Percentiles rank a stretch among this genome's conserved stretches.
These are phyloP conservation scores for Psammodynastes pulverulentus DNA, from an alignment of 2,113 vertebrate genomes.

Conservation along the genomic window DNA sequence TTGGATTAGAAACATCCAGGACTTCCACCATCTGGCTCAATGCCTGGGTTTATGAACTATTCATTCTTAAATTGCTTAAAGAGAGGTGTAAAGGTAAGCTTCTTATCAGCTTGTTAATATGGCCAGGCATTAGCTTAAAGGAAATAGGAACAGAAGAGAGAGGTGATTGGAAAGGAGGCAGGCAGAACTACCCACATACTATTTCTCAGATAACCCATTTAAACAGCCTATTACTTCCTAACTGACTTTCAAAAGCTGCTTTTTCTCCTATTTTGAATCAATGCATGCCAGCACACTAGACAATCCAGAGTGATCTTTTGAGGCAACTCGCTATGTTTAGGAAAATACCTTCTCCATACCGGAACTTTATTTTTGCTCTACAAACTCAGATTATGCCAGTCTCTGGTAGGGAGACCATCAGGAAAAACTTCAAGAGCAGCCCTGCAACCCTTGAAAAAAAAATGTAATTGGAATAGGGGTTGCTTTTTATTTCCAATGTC, in stretches of 20 bases:
- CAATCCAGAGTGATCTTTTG: not conserved
- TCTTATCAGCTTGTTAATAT: not conserved
- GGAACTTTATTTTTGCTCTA: not conserved
- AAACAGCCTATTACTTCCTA: not conserved
- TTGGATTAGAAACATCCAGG: not conserved
- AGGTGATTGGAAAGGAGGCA: not conserved
- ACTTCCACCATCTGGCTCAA: not conserved
- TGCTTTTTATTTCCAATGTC: not conserved
- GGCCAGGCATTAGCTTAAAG: not conserved
- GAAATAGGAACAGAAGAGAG: not conserved
- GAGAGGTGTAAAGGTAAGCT: not conserved
- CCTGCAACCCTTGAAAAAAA: not conserved
- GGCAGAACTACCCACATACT: not conserved
- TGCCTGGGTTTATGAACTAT: not conserved
- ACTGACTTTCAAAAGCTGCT: not conserved
- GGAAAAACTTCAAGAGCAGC: not conserved
- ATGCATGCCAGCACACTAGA: not conserved
- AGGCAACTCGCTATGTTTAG: not conserved
- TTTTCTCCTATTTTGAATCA: not conserved
- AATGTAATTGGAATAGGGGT: not conserved
- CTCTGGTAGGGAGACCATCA: not conserved
- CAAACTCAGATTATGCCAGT: not conserved
- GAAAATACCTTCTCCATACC: not conserved
- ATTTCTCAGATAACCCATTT: not conserved
- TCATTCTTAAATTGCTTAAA: not conserved